Evolutionary conservation across 2,888 invertebrate genomes (phyloP), one percentile per base, ranked within the genome.

Genomic region (Polylopha cassiicola): DNA sequence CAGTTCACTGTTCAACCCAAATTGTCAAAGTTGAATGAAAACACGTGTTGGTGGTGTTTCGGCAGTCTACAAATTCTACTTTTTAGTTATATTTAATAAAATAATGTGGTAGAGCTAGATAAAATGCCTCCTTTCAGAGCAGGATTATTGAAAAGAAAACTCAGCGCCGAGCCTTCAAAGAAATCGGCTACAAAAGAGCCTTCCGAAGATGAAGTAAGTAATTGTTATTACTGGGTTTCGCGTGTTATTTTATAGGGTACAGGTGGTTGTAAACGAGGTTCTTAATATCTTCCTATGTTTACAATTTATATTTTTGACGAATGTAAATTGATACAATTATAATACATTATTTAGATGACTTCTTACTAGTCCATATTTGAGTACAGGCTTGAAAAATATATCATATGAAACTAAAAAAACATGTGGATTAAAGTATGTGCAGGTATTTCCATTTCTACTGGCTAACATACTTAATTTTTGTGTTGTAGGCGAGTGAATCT

Each of bases 91-190:
- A 8, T 18, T 11, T 14, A 10, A n/a, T n/a, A n/a, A 41, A 39
- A 30, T 34, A 26, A 37, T 45, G 34, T 27, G 20, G 28, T 32
- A 32, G 10, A 8, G 20, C 5, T 15, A 34, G 2, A 7, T 37
- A 15, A 57, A 61, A 84, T 84, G 82, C 84, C 84, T 23, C 84
- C 84, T 10, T 80, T 70, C 51, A 71, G 58, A 56, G 55, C 59
- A 37, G 84, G 81, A 29, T 61, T 82, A 43, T 48, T 71, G 6
- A 84, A 84, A 61, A 65, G 82, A 47, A 82, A 80, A 63, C 52
- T 58, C 27, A 54, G 54, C 13, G 39, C 52, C 11, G 47, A 55
- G 6, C 54, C 65, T 22, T 10, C 44, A 5, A 55, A 53, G 22
- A 28, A 31, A 22, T 28, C 36, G 3, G 6, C 46, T 10, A 37